phyloP scores from a whole-genome alignment of 2,113 vertebrate species.

The Osmerus eperlanus region DNA sequence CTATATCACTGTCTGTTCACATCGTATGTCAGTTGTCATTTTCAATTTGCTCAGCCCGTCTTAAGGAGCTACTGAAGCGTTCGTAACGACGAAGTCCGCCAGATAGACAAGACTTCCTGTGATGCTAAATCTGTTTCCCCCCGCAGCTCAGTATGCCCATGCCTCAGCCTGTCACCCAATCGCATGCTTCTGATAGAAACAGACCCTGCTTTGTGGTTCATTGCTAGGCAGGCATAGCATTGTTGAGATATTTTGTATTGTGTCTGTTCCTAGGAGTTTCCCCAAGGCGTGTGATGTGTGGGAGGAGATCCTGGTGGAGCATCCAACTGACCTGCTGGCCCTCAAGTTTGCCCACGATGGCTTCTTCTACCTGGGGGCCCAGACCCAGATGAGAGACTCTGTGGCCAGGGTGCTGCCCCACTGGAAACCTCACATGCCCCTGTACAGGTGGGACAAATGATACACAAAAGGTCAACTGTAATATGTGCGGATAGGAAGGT shows the following conservation, averaged over 20 bases:
- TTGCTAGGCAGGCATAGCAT: neutral
- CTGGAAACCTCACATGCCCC: conserved; percentile 82
- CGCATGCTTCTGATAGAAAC: neutral
- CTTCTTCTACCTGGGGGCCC: conserved; percentile 86
- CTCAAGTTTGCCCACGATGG: conserved; percentile 86
- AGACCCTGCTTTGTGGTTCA: neutral
- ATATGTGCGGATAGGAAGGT: neutral
- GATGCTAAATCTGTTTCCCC: neutral
- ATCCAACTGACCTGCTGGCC: conserved; percentile 90
- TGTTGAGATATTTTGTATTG: neutral
- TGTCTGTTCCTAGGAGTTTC: conserved; percentile 69
- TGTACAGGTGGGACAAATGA: conserved; percentile 71
- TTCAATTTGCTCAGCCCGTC: no score
- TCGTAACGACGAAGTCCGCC: no score
- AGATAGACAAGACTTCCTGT: neutral
- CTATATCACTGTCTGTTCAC: neutral
- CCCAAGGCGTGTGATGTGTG: conserved; percentile 78
- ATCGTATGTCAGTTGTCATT: neutral
- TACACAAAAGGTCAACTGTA: neutral
- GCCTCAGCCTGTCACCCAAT: neutral
- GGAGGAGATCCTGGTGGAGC: conserved; percentile 84
- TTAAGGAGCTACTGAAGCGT: no score
- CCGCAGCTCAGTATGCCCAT: neutral
- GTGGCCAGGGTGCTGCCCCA: conserved; percentile 82
- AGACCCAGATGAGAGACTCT: conserved; percentile 83